phyloP scores from a whole-genome alignment of 2,888 invertebrate species.

The Homarus gammarus region DNA sequence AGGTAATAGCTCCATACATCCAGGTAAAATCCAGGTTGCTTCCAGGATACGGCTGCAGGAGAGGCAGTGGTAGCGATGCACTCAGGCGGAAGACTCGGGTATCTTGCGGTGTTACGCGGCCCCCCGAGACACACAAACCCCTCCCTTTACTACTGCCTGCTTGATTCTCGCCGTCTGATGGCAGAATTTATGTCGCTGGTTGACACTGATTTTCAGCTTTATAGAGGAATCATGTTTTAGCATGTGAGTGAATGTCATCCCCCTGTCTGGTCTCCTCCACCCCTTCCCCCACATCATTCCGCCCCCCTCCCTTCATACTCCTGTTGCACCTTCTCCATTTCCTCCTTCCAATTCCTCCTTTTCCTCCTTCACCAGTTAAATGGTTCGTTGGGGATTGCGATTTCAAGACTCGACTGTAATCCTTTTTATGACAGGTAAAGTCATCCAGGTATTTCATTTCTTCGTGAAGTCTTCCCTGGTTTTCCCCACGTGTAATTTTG shows the following conservation, averaged over 20 bases:
- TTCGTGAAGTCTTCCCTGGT: not conserved
- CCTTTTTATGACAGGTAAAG: not conserved
- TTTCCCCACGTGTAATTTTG: not conserved
- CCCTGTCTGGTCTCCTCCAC: not conserved
- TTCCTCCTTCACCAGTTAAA: not conserved
- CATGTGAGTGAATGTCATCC: conserved; percentile 33
- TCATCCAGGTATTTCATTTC: not conserved
- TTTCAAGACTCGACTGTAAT: not conserved
- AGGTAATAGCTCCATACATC: conserved; percentile 7
- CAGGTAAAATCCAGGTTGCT: not conserved
- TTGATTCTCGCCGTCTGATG: conserved; percentile 21
- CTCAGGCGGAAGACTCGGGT: not conserved
- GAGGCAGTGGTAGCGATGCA: not conserved
- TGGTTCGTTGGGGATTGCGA: not conserved
- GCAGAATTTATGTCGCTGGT: conserved; percentile 26
- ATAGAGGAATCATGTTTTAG: conserved; percentile 32
- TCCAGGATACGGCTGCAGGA: not conserved
- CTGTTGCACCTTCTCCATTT: not conserved
- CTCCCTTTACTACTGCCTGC: not conserved
- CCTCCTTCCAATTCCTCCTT: not conserved
- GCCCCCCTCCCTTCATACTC: not conserved
- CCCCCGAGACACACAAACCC: not conserved
- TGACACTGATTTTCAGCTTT: conserved; percentile 32
- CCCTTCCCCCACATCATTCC: no score
- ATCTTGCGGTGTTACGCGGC: not conserved